Percentiles rank a stretch among this genome's conserved stretches.
Conservation (phyloP, 1,140 invertebrate genomes). For the Calliopsis andreniformis region DNA sequence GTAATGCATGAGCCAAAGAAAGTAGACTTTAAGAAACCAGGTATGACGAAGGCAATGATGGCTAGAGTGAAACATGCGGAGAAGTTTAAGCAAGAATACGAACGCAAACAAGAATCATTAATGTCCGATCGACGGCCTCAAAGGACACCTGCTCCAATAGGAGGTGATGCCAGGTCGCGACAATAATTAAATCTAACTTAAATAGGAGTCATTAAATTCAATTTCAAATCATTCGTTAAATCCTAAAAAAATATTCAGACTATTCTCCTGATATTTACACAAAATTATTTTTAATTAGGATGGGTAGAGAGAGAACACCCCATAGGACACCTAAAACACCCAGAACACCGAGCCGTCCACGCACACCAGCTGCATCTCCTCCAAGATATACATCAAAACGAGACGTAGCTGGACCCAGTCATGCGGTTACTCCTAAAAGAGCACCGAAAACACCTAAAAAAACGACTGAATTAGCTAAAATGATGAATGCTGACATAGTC, state of each 20-base stretch:
- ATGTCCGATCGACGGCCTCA: slow-evolving; percentile 24
- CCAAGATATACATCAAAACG: neutral
- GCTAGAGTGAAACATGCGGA: slow-evolving; percentile 62
- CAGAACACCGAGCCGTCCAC: neutral
- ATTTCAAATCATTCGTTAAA: too few relatives aligned
- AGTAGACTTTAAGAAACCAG: slow-evolving; percentile 64
- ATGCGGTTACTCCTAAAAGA: neutral
- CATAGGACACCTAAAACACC: too few relatives aligned
- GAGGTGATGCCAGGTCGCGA: slow-evolving; percentile 56
- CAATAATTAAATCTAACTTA: slow-evolving; percentile 18
- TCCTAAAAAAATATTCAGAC: too few relatives aligned
- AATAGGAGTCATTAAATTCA: neutral
- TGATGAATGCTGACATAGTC: slow-evolving; percentile 70
- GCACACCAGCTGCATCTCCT: neutral
- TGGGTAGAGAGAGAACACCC: slow-evolving; percentile 22
- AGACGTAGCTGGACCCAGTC: neutral
- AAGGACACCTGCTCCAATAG: slow-evolving; percentile 52
- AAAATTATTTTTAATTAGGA: slow-evolving; percentile 24
- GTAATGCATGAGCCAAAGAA: slow-evolving; percentile 55
- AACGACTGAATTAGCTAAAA: slow-evolving; percentile 61
- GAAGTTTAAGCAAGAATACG: slow-evolving; percentile 57
- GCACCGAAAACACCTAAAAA: slow-evolving; percentile 26
- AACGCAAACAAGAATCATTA: slow-evolving; percentile 43
- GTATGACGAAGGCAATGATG: slow-evolving; percentile 69
- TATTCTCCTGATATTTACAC: neutral